Conservation (phyloP, 2,113 vertebrate genomes). For the Chloroceryle aenea region DNA sequence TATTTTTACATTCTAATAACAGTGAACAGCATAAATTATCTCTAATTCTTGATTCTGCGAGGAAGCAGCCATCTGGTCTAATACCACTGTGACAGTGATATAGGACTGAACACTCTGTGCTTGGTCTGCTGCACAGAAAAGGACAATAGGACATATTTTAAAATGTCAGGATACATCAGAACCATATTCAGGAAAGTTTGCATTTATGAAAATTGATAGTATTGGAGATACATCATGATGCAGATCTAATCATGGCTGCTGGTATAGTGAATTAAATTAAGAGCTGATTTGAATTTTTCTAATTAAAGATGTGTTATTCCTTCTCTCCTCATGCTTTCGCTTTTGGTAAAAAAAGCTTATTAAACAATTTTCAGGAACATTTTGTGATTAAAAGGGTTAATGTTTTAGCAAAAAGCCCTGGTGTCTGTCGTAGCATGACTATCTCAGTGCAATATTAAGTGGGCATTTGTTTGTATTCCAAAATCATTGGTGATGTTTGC, state of each 20-base stretch:
- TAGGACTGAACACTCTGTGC: conserved; percentile 80
- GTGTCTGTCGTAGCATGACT: background rate
- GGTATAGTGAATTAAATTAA: conserved; percentile 79
- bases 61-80: conserved; percentile 88
- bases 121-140: conserved; percentile 84
- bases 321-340: conserved; percentile 46
- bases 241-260: conserved; percentile 77
- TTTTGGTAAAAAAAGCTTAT: conserved; percentile 18
- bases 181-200: conserved; percentile 82
- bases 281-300: conserved; percentile 77
- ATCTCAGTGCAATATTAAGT: background rate
- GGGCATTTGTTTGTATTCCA: background rate
- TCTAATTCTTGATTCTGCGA: conserved; percentile 82
- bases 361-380: conserved; percentile 22
- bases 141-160: conserved; percentile 89
- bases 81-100: conserved; percentile 82
- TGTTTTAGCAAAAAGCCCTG: background rate
- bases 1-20: conserved; percentile 87
- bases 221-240: conserved; percentile 81
- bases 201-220: conserved; percentile 87
- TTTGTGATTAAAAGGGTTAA: background rate
- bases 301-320: conserved; percentile 75
- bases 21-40: conserved; percentile 85
- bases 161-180: conserved; percentile 85
- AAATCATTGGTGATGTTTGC: background rate